Base-by-base conservation (phyloP, 2,797 vertebrate species). In the Lithobates sylvaticus region DNA sequence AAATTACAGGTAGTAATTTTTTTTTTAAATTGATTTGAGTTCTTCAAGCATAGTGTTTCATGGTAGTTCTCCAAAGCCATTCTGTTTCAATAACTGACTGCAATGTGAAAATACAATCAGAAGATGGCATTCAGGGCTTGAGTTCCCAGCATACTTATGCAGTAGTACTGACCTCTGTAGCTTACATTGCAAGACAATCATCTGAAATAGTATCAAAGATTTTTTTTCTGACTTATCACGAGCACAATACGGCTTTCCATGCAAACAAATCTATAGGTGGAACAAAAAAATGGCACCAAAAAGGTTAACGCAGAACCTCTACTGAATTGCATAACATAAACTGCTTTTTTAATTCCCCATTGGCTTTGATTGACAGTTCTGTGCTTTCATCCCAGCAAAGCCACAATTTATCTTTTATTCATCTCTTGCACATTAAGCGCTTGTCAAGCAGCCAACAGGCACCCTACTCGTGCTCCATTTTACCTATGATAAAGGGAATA, bases 331-430 rank as follows among this genome's bases (percentile, higher is more conserved):
- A 47, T 29, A 10, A 29, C 39, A 39, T 32, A 81, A 85, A 76
- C 58, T 58, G 44, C 78, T 75, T 68, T 84, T 61, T 80, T 67
- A 69, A 65, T 26, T 64, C 78, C 71, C 71, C 21, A n/a, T 86
- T 76, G 13, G 47, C 36, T 74, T 81, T 86, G 84, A 86, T 81
- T 81, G 78, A 68, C 84, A 81, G 71, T 7, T 68, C 12, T 12
- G 15, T 54, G 78, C 70, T 69, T 69, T 69, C 78, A 75, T 54
- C 77, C n/a, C 42, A n/a, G 50, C 64, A 81, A 86, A 39, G 42
- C 61, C 64, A 74, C 70, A 23, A 65, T 42, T 58, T 84, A 84
- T 78, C 47, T 84, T 78, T 84, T 84, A 84, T 84, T 79, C 70
- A 79, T 71, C 34, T 79, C 42, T 75, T 85, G 58, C 58, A 74